These are phyloP conservation scores for Monomorium pharaonis DNA, from an alignment of 1,140 invertebrate species.

Conservation along the genomic window DNA sequence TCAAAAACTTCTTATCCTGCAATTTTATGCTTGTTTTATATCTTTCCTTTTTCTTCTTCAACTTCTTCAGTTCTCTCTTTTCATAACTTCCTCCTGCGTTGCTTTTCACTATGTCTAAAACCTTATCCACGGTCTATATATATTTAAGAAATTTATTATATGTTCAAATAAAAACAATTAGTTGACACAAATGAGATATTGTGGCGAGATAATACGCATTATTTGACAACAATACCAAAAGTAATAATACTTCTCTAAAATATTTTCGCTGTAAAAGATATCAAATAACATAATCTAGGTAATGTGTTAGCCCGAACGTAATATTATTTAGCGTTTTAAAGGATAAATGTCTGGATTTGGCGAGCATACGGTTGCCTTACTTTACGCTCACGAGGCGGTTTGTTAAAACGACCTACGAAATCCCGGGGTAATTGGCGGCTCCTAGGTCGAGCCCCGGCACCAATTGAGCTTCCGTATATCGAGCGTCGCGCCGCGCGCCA, in stretches of 20 bases:
- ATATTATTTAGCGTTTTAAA: background rate
- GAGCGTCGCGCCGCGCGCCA: slow-evolving; percentile 12
- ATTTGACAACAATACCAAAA: background rate
- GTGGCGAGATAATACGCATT: no score
- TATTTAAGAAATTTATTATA: no score
- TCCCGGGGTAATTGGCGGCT: slow-evolving; percentile 30
- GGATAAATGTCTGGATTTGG: background rate
- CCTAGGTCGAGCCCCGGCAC: background rate
- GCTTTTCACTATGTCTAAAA: no score
- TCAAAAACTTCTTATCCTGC: no score
- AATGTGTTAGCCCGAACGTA: slow-evolving; percentile 8
- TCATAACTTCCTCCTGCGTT: no score
- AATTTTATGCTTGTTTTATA: no score
- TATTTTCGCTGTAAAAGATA: background rate
- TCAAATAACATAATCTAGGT: background rate
- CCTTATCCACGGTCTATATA: no score
- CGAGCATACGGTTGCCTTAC: background rate
- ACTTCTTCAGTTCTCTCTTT: no score
- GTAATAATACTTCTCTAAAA: no score
- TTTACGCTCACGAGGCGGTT: background rate
- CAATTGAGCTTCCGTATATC: slow-evolving; percentile 57
- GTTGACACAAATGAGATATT: no score
- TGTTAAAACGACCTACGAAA: slow-evolving; percentile 38
- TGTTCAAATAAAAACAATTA: no score
- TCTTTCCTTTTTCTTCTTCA: no score